These are phyloP conservation scores for Aplocera efformata DNA, from an alignment of 2,888 invertebrate genomes.

Conservation along the genomic window DNA sequence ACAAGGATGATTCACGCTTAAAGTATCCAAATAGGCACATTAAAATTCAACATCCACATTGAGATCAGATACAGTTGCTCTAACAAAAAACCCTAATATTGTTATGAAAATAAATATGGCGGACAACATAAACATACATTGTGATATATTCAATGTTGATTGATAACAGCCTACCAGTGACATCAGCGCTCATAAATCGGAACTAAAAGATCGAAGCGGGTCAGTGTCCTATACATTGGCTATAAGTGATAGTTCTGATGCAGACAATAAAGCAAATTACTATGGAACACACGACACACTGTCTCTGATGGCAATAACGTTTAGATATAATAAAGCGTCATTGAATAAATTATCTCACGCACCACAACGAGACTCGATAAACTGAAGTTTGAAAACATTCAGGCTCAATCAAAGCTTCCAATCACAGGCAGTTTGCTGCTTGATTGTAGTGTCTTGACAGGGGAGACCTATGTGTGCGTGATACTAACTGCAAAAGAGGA, in stretches of 20 bases:
- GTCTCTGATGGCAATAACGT: slow-evolving; percentile 38
- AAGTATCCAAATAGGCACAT: slow-evolving; percentile 32
- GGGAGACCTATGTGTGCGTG: slow-evolving; percentile 27
- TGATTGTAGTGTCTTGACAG: slow-evolving; percentile 25
- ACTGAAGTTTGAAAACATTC: slow-evolving; percentile 16
- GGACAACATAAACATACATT: slow-evolving; percentile 25
- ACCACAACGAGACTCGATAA: slow-evolving; percentile 17
- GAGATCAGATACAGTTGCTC: slow-evolving; percentile 9
- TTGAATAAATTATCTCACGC: slow-evolving; percentile 28
- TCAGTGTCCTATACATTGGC: slow-evolving; percentile 63
- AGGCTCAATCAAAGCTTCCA: slow-evolving; percentile 23
- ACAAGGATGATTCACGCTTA: slow-evolving; percentile 41
- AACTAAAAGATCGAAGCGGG: slow-evolving; percentile 50
- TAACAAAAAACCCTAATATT: slow-evolving; percentile 22
- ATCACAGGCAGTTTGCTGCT: slow-evolving; percentile 17
- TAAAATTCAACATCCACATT: slow-evolving; percentile 34
- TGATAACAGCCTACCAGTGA: slow-evolving; percentile 29
- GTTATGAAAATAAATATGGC: slow-evolving; percentile 25
- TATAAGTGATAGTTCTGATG: slow-evolving; percentile 50
- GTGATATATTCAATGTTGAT: slow-evolving; percentile 31
- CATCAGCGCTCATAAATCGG: slow-evolving; percentile 49
- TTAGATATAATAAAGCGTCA: slow-evolving; percentile 34
- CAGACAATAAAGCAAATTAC: slow-evolving; percentile 62
- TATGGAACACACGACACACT: slow-evolving; percentile 38
- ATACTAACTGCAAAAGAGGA: slow-evolving; percentile 30